Base-by-base conservation (phyloP, 2,888 invertebrate genomes). In the Anarsia innoxiella region DNA sequence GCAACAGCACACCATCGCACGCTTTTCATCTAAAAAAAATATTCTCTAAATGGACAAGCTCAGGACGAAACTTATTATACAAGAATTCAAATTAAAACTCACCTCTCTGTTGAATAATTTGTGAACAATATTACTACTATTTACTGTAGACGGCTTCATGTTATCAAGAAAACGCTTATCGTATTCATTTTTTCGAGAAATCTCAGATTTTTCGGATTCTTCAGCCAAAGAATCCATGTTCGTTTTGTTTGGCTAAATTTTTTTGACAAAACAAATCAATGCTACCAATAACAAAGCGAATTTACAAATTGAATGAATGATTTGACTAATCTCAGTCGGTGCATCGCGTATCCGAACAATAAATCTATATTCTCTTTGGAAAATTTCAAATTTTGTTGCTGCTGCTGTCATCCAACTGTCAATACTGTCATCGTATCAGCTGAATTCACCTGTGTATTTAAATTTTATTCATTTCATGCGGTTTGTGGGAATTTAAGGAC, bases 31-130 rank as follows among this genome's bases (percentile, higher is more conserved):
- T n/a, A n/a, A n/a, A n/a, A n/a, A 41, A 36, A 46, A 42, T 48
- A 50, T 48, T 49, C 53, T 58, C 55, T 46, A 42, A 56, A 57
- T 56, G 49, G 46, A 40, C 41, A 48, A 46, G 50, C 48, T 43
- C 49, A 53, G 40, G 46, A 51, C 45, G 48, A 55, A 50, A 51
- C 56, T 52, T n/a, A n/a, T n/a, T n/a, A n/a, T n/a, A n/a, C n/a
- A n/a, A n/a, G n/a, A n/a, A 43, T 53, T 46, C 40, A 39, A 48
- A 45, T 43, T 50, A 46, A 49, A 45, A 69, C 79, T 78, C 68
- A 89, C 89, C 86, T 89, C 88, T 63, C 89, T 80, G 60, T 87
- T 87, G 56, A 87, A 84, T 57, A 89, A 72, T 73, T 89, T 89
- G 58, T 78, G 68, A 45, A 80, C 64, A 51, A 74, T 75, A 59